Evolutionary conservation across 30 jellyfish, hydroid and myxozoan species (phyloP).

Genomic region (Rhopilema esculentum): DNA sequence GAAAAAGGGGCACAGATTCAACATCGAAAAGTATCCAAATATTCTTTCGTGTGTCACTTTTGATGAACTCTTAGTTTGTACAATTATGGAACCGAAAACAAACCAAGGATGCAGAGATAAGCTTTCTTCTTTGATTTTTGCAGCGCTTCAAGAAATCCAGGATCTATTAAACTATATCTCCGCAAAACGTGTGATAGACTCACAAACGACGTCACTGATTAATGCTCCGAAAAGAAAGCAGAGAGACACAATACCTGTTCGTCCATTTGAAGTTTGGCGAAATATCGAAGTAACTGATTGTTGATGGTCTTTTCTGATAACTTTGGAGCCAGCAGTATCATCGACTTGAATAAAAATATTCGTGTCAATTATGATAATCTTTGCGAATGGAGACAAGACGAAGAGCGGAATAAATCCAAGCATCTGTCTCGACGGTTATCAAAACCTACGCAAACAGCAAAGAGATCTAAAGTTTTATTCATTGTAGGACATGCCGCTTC

Average conservation of each 20-base stretch:
- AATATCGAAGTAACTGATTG: conserved; percentile 84
- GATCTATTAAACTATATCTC: too few species aligned
- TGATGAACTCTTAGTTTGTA: too few species aligned
- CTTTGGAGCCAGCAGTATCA: conserved; percentile 93
- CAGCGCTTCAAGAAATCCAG: not conserved
- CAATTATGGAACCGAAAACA: not conserved
- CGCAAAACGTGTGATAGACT: not conserved
- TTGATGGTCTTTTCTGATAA: conserved; percentile 92
- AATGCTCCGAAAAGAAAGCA: not conserved
- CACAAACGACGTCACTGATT: not conserved
- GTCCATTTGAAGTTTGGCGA: conserved; percentile 98
- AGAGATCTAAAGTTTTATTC: too few species aligned
- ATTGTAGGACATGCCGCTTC: too few species aligned
- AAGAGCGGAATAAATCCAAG: not conserved
- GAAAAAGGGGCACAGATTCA: too few species aligned
- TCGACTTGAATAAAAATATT: conserved; percentile 61
- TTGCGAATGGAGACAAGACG: not conserved
- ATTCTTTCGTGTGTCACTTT: too few species aligned
- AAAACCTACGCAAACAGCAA: too few species aligned
- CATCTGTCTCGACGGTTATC: not conserved
- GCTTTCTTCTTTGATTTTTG: not conserved
- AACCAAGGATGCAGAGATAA: not conserved
- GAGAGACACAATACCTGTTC: conserved; percentile 74
- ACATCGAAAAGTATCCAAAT: too few species aligned
- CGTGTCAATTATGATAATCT: not conserved